Evolutionary conservation across 2,888 invertebrate species (phyloP).

Genomic region (Leucania comma): DNA sequence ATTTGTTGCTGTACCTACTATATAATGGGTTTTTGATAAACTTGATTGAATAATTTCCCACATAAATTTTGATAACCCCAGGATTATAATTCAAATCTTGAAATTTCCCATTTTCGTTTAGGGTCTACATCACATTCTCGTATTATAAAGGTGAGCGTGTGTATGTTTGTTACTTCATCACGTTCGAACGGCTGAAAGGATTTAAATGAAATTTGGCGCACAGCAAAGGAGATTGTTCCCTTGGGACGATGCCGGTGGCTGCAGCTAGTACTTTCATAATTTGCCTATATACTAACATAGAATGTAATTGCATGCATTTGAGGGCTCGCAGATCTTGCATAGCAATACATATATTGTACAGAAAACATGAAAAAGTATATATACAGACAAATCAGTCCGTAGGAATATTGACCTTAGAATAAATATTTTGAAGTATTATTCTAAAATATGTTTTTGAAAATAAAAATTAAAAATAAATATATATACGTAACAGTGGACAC

Average conservation of each 20-base stretch:
- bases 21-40: conserved; percentile 10
- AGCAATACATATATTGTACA: too few species aligned
- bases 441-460: not conserved
- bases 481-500: not conserved
- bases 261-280: not conserved
- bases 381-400: not conserved
- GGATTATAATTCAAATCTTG: not conserved
- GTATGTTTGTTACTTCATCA: too few species aligned
- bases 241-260: too few species aligned
- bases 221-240: too few species aligned
- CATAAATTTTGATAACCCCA: too few species aligned
- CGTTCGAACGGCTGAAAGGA: too few species aligned
- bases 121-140: not conserved
- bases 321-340: not conserved
- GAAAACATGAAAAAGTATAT: not conserved
- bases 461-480: not conserved
- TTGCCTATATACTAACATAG: not conserved
- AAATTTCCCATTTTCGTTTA: not conserved
- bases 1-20: not conserved
- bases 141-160: not conserved
- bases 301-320: too few species aligned
- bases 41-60: not conserved
- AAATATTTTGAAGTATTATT: too few species aligned
- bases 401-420: too few species aligned
- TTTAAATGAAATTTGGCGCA: too few species aligned